A percentile compares a stretch with the other conserved stretches of the same genome.
Evolutionary conservation across 2,113 vertebrate genomes (phyloP).

Genomic region (Mastomys natalensis): DNA sequence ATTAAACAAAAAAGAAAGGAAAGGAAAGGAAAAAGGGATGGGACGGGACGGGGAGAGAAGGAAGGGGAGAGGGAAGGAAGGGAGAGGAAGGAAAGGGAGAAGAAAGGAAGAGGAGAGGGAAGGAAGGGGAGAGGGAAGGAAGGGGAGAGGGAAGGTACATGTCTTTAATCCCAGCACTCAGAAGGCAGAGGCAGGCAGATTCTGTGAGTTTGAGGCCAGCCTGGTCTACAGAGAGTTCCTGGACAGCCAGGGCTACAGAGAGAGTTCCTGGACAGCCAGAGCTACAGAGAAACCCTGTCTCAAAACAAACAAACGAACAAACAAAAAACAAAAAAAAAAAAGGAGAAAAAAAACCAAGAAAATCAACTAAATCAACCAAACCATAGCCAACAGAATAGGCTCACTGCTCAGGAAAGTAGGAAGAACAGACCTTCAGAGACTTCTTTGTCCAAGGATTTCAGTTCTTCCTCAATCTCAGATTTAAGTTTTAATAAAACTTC

Average conservation of each 20-base stretch:
- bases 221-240: background rate
- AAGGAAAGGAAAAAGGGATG: too few relatives aligned
- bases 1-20: background rate
- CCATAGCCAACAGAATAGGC: background rate
- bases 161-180: too few relatives aligned
- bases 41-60: too few relatives aligned
- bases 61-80: too few relatives aligned
- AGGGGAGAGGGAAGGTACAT: too few relatives aligned
- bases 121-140: too few relatives aligned
- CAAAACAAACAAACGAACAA: background rate
- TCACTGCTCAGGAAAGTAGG: conserved; percentile 45
- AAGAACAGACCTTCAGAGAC: conserved; percentile 91
- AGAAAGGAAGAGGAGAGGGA: too few relatives aligned
- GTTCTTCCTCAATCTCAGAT: conserved; percentile 91
- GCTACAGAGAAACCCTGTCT: background rate
- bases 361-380: background rate
- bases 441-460: conserved; percentile 93
- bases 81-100: too few relatives aligned
- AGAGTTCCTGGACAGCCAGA: background rate
- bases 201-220: too few relatives aligned
- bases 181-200: background rate
- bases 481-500: conserved; percentile 90
- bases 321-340: background rate
- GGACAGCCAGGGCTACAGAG: background rate
- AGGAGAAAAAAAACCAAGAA: background rate